A percentile compares a stretch with the other conserved stretches of the same genome.
These are phyloP conservation scores for Pteruthius melanotis DNA, from an alignment of 2,113 vertebrate genomes.

Conservation along the genomic window DNA sequence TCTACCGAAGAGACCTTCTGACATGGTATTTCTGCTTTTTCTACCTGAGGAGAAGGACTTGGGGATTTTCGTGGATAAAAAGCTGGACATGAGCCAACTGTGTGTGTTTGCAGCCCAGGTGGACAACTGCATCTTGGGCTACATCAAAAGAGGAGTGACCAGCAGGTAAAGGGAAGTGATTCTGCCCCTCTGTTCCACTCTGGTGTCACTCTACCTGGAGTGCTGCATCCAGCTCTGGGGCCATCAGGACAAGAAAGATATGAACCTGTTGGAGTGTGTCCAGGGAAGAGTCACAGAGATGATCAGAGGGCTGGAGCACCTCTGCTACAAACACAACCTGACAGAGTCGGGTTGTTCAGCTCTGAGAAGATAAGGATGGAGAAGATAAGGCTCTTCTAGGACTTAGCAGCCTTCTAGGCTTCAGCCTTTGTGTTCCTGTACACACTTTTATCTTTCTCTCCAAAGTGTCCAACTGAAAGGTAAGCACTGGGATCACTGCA, in stretches of 20 bases:
- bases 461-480: not conserved
- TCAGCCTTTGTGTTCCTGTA: not conserved
- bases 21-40: not conserved
- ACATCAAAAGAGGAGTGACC: not conserved
- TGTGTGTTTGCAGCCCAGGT: not conserved
- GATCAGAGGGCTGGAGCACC: not conserved
- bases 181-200: not conserved
- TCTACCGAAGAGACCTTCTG: not conserved
- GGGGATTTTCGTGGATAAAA: not conserved
- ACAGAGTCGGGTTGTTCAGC: not conserved
- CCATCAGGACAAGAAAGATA: not conserved
- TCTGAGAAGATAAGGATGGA: not conserved
- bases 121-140: not conserved
- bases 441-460: not conserved
- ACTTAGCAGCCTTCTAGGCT: no score
- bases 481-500: not conserved
- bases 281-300: not conserved
- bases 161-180: not conserved
- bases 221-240: not conserved
- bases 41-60: not conserved
- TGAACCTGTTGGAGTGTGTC: not conserved
- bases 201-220: not conserved
- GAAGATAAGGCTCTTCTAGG: not conserved
- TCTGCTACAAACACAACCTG: not conserved
- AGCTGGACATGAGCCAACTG: not conserved